Conservation (phyloP, 2,797 vertebrate genomes). For the Argya squamiceps region DNA sequence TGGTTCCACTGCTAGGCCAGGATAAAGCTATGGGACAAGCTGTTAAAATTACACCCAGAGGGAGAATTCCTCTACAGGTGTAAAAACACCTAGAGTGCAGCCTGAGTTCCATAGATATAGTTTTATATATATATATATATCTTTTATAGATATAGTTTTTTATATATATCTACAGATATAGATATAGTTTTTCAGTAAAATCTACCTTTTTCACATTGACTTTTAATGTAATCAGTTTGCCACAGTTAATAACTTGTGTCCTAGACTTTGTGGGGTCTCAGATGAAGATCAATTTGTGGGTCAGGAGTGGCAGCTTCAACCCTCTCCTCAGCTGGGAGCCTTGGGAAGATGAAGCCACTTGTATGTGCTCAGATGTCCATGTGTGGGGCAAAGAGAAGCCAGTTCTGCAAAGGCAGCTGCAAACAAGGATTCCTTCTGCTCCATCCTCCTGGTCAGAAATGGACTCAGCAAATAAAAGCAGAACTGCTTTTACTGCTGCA, state of each 20-base stretch:
- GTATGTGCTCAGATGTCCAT: too few relatives aligned
- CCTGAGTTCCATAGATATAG: not conserved
- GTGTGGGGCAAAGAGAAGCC: not conserved
- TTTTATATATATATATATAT: too few relatives aligned
- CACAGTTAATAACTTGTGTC: rapidly evolving
- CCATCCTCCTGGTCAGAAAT: not conserved
- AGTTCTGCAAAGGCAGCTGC: not conserved
- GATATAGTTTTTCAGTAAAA: not conserved
- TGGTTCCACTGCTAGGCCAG: not conserved
- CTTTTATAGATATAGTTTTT: too few relatives aligned
- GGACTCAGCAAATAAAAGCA: not conserved
- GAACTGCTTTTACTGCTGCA: not conserved
- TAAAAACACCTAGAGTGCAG: not conserved
- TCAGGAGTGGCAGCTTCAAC: not conserved
- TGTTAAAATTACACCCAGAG: not conserved
- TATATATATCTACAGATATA: too few relatives aligned
- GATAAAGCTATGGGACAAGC: not conserved
- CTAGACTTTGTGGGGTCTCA: not conserved
- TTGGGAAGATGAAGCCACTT: not conserved
- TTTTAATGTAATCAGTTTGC: not conserved
- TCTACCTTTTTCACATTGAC: not conserved
- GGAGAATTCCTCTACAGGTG: not conserved
- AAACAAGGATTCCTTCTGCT: not conserved
- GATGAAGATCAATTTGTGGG: not conserved
- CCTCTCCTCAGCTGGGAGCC: not conserved